These are phyloP conservation scores for Ceratotherium simum DNA, from an alignment of 2,113 vertebrate species.

Conservation along the genomic window DNA sequence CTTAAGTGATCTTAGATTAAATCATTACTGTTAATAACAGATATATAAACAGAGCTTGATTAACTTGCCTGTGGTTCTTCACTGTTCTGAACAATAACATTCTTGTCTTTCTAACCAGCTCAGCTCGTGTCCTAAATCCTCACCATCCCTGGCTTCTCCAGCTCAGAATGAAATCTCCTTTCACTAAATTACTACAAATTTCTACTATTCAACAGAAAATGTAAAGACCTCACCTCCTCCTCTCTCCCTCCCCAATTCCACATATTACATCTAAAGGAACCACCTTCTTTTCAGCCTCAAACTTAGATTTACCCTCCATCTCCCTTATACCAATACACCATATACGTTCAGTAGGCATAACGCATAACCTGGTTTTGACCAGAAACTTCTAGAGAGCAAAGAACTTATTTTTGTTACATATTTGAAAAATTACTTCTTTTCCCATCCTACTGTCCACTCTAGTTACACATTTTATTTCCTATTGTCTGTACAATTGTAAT, in stretches of 20 bases:
- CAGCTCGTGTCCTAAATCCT: neutral
- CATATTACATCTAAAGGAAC: neutral
- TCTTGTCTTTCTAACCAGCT: neutral
- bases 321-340: neutral
- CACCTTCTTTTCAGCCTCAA: neutral
- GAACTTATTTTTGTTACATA: neutral
- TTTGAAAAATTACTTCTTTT: constrained; percentile 31
- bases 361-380: neutral
- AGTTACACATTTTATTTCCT: neutral
- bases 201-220: neutral
- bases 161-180: neutral
- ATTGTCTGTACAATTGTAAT: neutral
- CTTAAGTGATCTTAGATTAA: neutral
- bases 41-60: neutral
- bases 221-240: neutral
- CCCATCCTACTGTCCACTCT: neutral
- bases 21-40: constrained; percentile 22
- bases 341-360: neutral
- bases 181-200: neutral
- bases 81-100: neutral
- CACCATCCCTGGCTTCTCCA: neutral
- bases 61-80: neutral
- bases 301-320: neutral
- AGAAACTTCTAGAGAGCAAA: neutral
- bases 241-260: neutral